Conservation (phyloP, 2,113 vertebrate species). For the Phyllostomus hastatus region DNA sequence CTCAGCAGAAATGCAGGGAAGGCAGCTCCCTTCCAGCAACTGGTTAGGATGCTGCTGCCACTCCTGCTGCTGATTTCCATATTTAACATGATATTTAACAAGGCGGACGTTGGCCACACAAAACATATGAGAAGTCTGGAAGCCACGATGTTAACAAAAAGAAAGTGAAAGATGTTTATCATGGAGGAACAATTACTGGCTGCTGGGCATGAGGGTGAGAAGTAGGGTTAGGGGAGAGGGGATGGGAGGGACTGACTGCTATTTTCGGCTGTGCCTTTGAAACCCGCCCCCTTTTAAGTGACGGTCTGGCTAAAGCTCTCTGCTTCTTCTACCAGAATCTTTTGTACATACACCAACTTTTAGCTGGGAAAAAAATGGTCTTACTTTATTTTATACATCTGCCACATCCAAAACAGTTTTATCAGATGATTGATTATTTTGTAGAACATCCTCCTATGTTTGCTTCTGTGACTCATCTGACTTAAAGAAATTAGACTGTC, state of each 20-base stretch:
- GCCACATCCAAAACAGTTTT: constrained; percentile 65
- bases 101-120: not conserved
- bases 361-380: not conserved
- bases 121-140: not conserved
- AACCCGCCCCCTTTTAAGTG: not conserved
- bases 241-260: not conserved
- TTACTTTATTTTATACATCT: constrained; percentile 62
- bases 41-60: not conserved
- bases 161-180: constrained; percentile 15
- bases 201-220: not conserved
- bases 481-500: constrained; percentile 57
- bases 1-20: not conserved
- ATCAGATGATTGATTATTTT: constrained; percentile 75
- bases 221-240: not conserved
- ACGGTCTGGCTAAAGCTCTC: not conserved
- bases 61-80: not conserved
- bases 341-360: constrained; percentile 15
- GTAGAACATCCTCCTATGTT: constrained; percentile 67
- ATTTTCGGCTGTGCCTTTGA: not conserved
- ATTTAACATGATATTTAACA: not conserved
- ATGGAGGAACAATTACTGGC: not conserved
- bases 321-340: not conserved
- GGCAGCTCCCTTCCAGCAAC: not conserved
- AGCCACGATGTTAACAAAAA: not conserved
- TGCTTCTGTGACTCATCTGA: constrained; percentile 75